phyloP scores from a whole-genome alignment of 2,888 invertebrate species.

The Dryadula phaetusa region DNA sequence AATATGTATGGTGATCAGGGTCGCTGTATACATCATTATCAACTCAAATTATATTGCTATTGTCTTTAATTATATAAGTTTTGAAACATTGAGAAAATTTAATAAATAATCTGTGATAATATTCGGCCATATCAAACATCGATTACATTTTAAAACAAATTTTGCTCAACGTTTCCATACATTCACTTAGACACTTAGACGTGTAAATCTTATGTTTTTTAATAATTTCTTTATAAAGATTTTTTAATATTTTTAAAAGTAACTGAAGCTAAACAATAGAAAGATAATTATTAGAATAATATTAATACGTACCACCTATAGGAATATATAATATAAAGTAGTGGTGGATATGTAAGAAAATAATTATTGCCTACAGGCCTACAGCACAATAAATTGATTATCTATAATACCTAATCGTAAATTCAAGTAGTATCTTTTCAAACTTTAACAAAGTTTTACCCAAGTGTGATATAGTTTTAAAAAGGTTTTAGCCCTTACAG shows the following conservation, averaged over 20 bases:
- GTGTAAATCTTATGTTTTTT: no score
- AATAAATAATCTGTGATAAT: constrained; percentile 46
- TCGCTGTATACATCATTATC: constrained; percentile 89
- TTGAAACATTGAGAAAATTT: constrained; percentile 27
- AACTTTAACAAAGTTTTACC: constrained; percentile 9
- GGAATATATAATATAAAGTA: neutral
- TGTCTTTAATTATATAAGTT: constrained; percentile 69
- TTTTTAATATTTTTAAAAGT: no score
- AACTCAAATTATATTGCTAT: constrained; percentile 91
- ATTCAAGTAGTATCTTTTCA: constrained; percentile 1
- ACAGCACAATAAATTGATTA: constrained; percentile 15
- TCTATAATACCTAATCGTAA: neutral
- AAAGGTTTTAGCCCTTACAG: constrained; percentile 9
- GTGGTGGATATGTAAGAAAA: neutral
- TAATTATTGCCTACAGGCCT: neutral
- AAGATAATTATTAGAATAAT: no score
- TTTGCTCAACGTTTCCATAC: constrained; percentile 21
- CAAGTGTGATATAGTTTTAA: constrained; percentile 20
- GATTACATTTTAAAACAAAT: constrained; percentile 1
- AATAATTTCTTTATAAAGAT: no score
- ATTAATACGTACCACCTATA: no score
- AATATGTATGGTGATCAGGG: constrained; percentile 93
- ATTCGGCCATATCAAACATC: constrained; percentile 29
- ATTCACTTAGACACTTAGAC: neutral
- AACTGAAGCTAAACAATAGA: no score